Evolutionary conservation across 2,797 vertebrate genomes (phyloP).

Genomic region (Sebastes umbrosus): DNA sequence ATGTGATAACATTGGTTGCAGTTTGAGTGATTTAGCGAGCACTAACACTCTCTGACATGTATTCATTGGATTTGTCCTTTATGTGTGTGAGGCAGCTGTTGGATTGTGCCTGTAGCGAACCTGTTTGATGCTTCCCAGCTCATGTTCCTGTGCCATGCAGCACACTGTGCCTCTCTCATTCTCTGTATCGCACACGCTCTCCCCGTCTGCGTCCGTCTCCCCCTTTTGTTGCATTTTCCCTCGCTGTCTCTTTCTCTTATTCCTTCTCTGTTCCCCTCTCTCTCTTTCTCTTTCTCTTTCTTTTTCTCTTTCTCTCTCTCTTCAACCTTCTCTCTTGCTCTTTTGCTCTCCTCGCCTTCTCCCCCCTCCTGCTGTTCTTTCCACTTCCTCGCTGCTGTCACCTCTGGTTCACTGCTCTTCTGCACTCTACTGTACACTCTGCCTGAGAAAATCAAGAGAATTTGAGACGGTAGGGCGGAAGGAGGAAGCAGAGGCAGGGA

Average conservation of each 20-base stretch:
- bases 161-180: neutral
- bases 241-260: neutral
- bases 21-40: neutral
- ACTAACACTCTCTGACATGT: neutral
- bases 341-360: neutral
- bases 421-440: neutral
- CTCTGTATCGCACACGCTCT: neutral
- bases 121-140: neutral
- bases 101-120: neutral
- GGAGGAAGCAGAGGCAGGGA: neutral
- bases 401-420: slow-evolving; percentile 1
- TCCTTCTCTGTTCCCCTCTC: neutral
- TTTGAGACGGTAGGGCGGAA: neutral
- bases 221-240: neutral
- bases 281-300: neutral
- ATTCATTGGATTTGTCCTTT: neutral
- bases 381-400: slow-evolving; percentile 13
- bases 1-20: too few relatives aligned
- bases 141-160: neutral
- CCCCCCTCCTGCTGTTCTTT: neutral
- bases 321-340: neutral
- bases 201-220: neutral
- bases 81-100: neutral
- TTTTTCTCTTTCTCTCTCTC: neutral
- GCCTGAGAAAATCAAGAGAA: neutral